These are phyloP conservation scores for Falcunculus frontatus DNA, from an alignment of 2,113 vertebrate species.

Conservation along the genomic window DNA sequence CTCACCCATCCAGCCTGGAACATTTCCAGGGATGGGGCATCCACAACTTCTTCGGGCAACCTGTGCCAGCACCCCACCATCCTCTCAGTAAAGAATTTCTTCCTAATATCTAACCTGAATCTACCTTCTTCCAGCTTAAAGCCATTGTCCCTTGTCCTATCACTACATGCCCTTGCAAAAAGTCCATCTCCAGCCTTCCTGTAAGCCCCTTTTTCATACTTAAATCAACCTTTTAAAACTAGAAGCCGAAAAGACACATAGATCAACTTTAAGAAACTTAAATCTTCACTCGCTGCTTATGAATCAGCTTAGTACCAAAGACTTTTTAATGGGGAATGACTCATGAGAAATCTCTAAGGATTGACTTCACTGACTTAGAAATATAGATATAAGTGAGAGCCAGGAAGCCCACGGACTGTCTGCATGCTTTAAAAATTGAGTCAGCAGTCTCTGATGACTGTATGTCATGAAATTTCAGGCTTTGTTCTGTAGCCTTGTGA, in stretches of 20 bases:
- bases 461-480: not conserved
- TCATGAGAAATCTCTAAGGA: not conserved
- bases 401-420: not conserved
- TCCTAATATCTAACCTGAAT: not conserved
- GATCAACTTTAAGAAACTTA: not conserved
- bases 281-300: not conserved
- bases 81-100: not conserved
- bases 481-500: not conserved
- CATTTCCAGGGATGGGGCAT: not conserved
- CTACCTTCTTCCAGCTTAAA: not conserved
- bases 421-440: conserved; percentile 13
- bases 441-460: not conserved
- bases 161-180: not conserved
- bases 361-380: not conserved
- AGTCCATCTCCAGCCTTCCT: not conserved
- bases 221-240: not conserved
- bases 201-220: not conserved
- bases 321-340: conserved; percentile 10
- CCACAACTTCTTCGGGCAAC: not conserved
- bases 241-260: not conserved
- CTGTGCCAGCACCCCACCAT: not conserved
- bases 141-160: not conserved
- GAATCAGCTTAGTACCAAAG: not conserved
- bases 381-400: not conserved
- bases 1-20: not conserved